Base-by-base conservation (phyloP, 2,797 vertebrate species). In the Coregonus sp. region DNA sequence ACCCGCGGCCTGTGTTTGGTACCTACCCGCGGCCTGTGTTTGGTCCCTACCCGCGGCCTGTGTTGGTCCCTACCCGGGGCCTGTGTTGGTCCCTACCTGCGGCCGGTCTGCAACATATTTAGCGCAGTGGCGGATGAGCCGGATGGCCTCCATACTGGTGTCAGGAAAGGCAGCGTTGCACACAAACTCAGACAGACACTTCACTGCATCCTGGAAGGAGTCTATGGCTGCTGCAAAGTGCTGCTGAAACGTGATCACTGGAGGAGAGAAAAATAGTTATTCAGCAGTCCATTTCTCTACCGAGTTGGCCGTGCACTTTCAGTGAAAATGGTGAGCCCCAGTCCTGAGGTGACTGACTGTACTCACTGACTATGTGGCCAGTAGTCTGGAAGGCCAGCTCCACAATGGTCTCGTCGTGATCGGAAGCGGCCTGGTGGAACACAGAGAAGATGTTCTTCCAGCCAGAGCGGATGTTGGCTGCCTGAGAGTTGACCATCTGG, bases 381-480 rank as follows among this genome's bases (percentile, higher is more conserved):
- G 97, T 97, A 54, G 96, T 98, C 85, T 98, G 97, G 85, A 98
- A 98, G 72, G 97, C 97, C 70, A 98, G 91, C 87, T 98, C 97
- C 81, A 99, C 97, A 0, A 99, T 98, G 73, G 96, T 95, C 78
- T 97, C 96, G 11, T 98, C 96, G 0, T 97, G 96, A 84, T 98
- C 97, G 0, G 97, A 96, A 0, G 97, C 97, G 0, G 97, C 97
- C 84, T 98, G 97, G 87, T 99, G 97, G 88, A 99, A 99, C 75
- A 99, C 97, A 0, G 97, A 96, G 85, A 98, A 99, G 85, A 98
- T 98, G 84, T 98, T 99, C 88, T 99, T 99, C 97, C 97, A 99
- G 33, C 97, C 97, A 0, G 97, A 99, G 54, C 97, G 97, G 88
- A 99, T 98, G 89, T 97, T 98, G 33, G 92, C 95, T 0, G 97